Base-by-base conservation (phyloP, 1,140 invertebrate species). In the Thaumatotibia leucotreta region DNA sequence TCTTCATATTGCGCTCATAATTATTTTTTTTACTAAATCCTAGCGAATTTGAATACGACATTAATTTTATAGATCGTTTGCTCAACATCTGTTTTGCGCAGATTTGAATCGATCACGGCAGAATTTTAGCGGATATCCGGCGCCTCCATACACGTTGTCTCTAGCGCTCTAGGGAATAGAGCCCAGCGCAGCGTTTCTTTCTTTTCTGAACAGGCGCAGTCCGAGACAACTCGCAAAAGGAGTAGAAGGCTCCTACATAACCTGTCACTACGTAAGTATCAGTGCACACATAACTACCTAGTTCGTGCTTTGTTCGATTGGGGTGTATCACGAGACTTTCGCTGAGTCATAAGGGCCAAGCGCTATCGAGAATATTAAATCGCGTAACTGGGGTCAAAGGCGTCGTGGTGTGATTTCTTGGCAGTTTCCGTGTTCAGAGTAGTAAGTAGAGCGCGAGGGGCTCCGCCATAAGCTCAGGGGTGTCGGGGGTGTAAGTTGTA, bases 221-320 rank as follows among this genome's bases (percentile, higher is more conserved):
- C 81, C 85, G 80, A 86, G 88, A 81, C 82, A 91, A 91, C 85
- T 82, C 84, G 88, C 85, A 89, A 89, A 91, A 91, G 90, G 90
- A 91, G 90, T 91, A 87, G 88, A 91, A 91, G 89, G 90, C 90
- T 91, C 90, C 90, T 91, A 91, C 87, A 83, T 91, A 91, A 91
- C 90, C 90, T 91, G 90, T 91, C 84, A 89, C 76, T 89, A 89
- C 77, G 90, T 91, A 78, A 91, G 89, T 91, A 89, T 78, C 66
- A 75, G 74, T 86, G 79, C 75, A 80, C 63, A 71, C 61, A 68
- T 73, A 64, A 73, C 64, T 70, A 61, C 65, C 58, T 68, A 63
- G 72, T 75, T 64, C 67, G 75, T 74, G 75, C 69, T 58, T 58
- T 58, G 52, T 58, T 58, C 52, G 52, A 58, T 58, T 58, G 52